Base-by-base conservation (phyloP, 2,797 vertebrate species). In the Schizopygopsis malacanthus region DNA sequence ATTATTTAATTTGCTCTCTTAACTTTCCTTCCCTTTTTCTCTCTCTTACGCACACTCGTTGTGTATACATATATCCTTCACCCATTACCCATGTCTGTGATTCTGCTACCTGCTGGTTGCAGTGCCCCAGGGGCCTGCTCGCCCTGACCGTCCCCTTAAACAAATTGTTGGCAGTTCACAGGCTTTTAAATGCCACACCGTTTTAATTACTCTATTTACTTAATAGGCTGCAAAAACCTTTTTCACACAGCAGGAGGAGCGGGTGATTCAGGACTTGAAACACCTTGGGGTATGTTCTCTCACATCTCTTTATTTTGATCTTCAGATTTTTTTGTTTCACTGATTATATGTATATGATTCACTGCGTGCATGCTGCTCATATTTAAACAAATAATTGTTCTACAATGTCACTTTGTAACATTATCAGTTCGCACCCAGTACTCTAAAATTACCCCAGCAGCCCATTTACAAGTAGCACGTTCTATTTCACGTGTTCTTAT, bases 201-300 rank as follows among this genome's bases (percentile, higher is more conserved):
- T 92, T 95, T 93, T 95, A 95, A 95, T 96, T 94, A 95, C 91
- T 92, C 93, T 93, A 92, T 95, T 95, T 94, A 94, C 93, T 94
- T 94, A 94, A 94, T 94, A 93, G 91, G 93, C 92, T 94, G 92
- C 93, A 94, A 93, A 94, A 94, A 89, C 89, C 75, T 56, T 92
- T 92, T 93, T 94, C 92, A 92, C 92, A 87, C 94, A 93, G 93
- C 93, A 89, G 92, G 92, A 93, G 90, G 90, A 92, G 91, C 93
- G 92, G 93, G 93, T 94, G 93, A 94, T 90, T 91, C 92, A 93
- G 91, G 89, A 91, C 92, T 94, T 94, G 90, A 94, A 93, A 95
- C 93, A 95, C 93, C 92, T 94, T 94, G 92, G 92, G 88, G 52
- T 88, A 92, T 54, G 71, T 73, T 76, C 18, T 76, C 52, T 79